Evolutionary conservation across 1,140 invertebrate genomes (phyloP).

Genomic region (Ooceraea biroi): DNA sequence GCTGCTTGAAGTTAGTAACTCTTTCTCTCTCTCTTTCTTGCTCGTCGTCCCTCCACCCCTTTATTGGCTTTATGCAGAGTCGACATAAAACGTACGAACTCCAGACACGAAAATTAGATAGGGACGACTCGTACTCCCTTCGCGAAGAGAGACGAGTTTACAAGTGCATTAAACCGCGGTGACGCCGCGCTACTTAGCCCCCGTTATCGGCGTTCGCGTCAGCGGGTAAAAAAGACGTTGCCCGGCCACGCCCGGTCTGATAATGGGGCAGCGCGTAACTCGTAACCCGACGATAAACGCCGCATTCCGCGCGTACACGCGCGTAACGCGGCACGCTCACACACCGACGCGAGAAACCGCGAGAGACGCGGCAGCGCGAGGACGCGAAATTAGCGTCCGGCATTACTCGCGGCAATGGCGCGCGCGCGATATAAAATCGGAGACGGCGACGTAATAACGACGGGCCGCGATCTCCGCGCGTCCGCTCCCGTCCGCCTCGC

Average conservation of each 20-base stretch:
- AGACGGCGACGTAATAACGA: slow-evolving; percentile 51
- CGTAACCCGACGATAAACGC: slow-evolving; percentile 37
- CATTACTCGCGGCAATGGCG: neutral
- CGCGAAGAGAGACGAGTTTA: slow-evolving; percentile 18
- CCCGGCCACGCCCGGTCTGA: slow-evolving; percentile 1
- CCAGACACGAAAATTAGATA: neutral
- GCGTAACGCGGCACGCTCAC: no score
- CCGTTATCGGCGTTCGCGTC: slow-evolving; percentile 10
- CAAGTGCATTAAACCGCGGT: slow-evolving; percentile 4
- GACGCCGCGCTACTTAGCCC: slow-evolving; percentile 1
- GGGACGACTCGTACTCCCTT: neutral
- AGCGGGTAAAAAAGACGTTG: neutral
- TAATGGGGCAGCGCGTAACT: slow-evolving; percentile 44
- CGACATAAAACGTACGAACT: neutral
- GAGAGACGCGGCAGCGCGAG: neutral
- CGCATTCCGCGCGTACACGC: neutral
- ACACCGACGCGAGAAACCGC: neutral
- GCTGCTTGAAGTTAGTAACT: neutral
- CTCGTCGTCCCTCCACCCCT: neutral
- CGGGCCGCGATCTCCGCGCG: neutral
- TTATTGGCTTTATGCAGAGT: neutral
- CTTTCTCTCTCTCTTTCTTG: no score
- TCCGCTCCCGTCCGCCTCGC: slow-evolving; percentile 14
- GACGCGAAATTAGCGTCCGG: slow-evolving; percentile 46
- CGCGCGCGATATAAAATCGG: slow-evolving; percentile 21